Evolutionary conservation across 2,888 invertebrate genomes (phyloP), one percentile per base, ranked within the genome.

Genomic region (Mantis religiosa): DNA sequence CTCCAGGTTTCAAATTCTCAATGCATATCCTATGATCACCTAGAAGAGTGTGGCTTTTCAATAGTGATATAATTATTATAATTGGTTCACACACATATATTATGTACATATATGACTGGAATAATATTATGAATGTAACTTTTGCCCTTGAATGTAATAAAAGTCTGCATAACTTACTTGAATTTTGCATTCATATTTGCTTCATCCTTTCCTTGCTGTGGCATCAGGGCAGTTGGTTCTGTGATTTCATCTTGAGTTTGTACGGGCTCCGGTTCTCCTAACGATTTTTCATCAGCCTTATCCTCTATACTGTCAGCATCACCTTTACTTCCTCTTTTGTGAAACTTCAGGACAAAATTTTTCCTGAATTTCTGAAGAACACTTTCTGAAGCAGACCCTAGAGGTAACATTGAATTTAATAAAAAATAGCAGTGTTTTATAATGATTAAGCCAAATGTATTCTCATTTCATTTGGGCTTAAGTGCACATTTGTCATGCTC

Each of bases 301-400:
- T 87, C 87, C 28, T 86, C 89, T 71, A 82, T 86, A 88, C 93
- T 91, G 89, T 94, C 94, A 91, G 92, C 92, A 90, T 93, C 93
- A 89, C 94, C 94, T 91, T 94, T 94, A 91, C 94, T 93, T 83
- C 90, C 85, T 91, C 94, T 94, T 92, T 94, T 94, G 91, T 95
- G 94, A 92, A 95, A 95, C 91, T 95, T 94, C 89, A 95, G 92
- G 47, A 96, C 95, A 92, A 96, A 95, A 90, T 95, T 96, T 92
- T 96, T 96, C 90, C 96, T 94, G 92, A 96, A 96, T 93, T 96
- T 96, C 91, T 96, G 95, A 90, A 96, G 93, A 82, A 96, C 96
- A 92, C 96, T 95, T 91, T 95, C 95, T 90, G 90, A 89, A 86
- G 89, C 88, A 84, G 71, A 88, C 86, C 90, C 89, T 89, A 82